Conservation (phyloP, 2,888 invertebrate species). For the Drosophila anomalata region DNA sequence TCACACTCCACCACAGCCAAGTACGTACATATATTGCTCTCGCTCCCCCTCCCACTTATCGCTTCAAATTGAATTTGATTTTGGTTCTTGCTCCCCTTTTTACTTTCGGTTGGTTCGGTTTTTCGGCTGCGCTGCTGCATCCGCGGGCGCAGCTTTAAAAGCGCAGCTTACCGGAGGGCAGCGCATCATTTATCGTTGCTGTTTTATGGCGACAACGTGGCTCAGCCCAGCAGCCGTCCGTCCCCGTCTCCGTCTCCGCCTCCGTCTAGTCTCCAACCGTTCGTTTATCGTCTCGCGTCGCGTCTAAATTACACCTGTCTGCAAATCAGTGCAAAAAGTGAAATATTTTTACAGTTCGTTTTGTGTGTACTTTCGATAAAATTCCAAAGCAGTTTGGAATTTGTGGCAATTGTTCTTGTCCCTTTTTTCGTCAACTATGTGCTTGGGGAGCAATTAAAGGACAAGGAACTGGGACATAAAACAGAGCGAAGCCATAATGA, state of each 20-base stretch:
- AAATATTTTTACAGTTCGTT: slow-evolving; percentile 3
- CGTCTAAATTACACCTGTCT: slow-evolving; percentile 37
- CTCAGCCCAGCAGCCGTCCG: slow-evolving; percentile 6
- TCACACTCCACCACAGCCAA: slow-evolving; percentile 2
- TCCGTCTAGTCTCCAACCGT: not conserved
- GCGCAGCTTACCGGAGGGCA: slow-evolving; percentile 49
- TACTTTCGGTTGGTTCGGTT: not conserved
- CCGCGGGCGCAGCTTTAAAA: slow-evolving; percentile 45
- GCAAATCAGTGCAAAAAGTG: slow-evolving; percentile 22
- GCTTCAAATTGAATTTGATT: slow-evolving; percentile 29
- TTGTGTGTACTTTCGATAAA: slow-evolving; percentile 38
- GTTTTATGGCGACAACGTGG: slow-evolving; percentile 32
- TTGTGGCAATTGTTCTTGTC: not conserved
- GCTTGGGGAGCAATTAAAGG: not conserved
- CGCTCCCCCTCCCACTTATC: not conserved
- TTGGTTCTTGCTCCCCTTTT: slow-evolving; percentile 38
- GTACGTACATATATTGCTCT: slow-evolving; percentile 4
- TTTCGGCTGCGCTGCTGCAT: slow-evolving; percentile 10
- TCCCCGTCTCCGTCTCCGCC: not conserved
- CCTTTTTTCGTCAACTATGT: slow-evolving; percentile 2
- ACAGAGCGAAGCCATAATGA: slow-evolving; percentile 3
- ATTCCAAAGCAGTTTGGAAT: slow-evolving; percentile 40
- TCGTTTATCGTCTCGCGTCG: not conserved
- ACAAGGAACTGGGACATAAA: not conserved
- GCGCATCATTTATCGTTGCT: slow-evolving; percentile 54